Evolutionary conservation across 2,888 invertebrate species (phyloP), one percentile per base, ranked within the genome.

Genomic region (Dynastes maya): DNA sequence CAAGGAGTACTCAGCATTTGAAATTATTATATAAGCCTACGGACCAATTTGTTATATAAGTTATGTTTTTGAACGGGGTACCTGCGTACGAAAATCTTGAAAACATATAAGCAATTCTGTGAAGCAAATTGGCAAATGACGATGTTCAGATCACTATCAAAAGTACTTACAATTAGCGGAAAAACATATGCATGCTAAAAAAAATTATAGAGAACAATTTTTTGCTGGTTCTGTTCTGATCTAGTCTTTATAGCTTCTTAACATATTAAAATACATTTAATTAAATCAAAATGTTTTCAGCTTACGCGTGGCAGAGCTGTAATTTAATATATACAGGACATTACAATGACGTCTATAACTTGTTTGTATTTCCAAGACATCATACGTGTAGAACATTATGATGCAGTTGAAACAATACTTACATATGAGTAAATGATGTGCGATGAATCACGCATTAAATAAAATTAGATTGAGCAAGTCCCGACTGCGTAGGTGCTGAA

Each of bases 401-500:
- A 61, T 11, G 45, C 45, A 74, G 37, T 49, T 49, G 55, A 55
- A 29, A 55, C 55, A 58, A 53, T 71, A 74, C 61, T 74, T 45
- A 8, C 40, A 61, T 9, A 63, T 29, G 63, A 29, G 27, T 29
- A 11, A 55, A 29, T 67, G 22, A 67, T 67, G 27, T 32, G 16
- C 27, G 58, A 27, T 72, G 72, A 72, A 61, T 61, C 72, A 74
- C 45, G 45, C 55, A 71, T 71, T 45, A 45, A 58, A 61, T 45
- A 61, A 37, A 74, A 74, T 49, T 61, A 8, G 2, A 37, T 55
- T 55, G 71, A 55, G 37, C 55, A 71, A 55, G 37, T 37, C 37
- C 11, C 13, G 6, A 9, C n/a, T 71, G 16, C 37, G 32, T 55
- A 37, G 8, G 8, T 22, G 11, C 4, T 5, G 9, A 53, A 29